Evolutionary conservation across 2,113 vertebrate genomes (phyloP).

Genomic region (Burhinus bistriatus): DNA sequence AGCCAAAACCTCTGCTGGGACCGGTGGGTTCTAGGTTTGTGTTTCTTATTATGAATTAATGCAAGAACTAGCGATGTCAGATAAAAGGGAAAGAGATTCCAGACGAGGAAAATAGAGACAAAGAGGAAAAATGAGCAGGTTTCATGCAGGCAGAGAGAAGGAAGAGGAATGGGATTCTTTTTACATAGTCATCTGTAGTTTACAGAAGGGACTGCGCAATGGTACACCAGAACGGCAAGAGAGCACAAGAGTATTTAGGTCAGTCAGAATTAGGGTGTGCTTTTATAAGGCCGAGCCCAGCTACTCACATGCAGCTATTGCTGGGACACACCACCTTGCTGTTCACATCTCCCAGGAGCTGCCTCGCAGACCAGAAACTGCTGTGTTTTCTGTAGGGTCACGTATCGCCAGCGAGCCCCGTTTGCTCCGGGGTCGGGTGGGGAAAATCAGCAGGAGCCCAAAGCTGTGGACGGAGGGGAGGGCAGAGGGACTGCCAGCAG

Average conservation of each 20-base stretch:
- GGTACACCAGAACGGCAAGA: rapidly evolving
- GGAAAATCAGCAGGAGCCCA: neutral
- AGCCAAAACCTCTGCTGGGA: neutral
- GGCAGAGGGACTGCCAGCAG: neutral
- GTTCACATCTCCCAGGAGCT: neutral
- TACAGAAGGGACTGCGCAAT: neutral
- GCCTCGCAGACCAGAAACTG: neutral
- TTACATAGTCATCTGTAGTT: neutral
- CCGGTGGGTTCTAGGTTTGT: neutral
- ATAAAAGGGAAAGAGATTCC: neutral
- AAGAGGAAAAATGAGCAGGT: neutral
- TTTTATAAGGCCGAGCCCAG: neutral
- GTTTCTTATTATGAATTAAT: neutral
- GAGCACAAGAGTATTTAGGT: neutral
- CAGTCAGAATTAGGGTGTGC: neutral
- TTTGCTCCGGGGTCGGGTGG: rapidly evolving
- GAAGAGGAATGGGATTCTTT: neutral
- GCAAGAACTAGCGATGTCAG: neutral
- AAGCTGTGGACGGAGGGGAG: neutral
- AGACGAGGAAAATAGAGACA: neutral
- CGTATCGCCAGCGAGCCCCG: neutral
- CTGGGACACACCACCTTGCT: neutral
- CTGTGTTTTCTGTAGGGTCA: neutral
- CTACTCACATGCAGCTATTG: neutral
- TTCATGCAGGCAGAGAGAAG: neutral